Conservation (phyloP, 2,888 invertebrate genomes). For the Pyrrhia umbra region DNA sequence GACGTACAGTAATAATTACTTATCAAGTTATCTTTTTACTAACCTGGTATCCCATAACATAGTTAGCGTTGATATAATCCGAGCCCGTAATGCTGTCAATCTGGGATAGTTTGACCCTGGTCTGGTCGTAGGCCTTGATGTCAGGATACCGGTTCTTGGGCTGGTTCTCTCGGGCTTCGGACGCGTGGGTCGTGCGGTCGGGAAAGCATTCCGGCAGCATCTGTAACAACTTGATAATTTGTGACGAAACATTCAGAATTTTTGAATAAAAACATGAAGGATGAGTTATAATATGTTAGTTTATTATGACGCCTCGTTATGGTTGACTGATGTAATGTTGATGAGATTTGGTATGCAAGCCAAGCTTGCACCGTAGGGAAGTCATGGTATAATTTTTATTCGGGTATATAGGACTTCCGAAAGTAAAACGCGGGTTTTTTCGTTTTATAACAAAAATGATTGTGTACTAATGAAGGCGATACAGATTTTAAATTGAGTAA, state of each 20-base stretch:
- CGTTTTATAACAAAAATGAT: too few species aligned
- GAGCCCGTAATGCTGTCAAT: conserved; percentile 95
- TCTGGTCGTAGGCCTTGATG: conserved; percentile 98
- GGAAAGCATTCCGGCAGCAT: conserved; percentile 96
- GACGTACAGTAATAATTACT: neutral
- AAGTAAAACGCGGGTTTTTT: too few species aligned
- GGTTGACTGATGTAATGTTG: too few species aligned
- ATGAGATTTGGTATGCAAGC: too few species aligned
- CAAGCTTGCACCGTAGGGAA: too few species aligned
- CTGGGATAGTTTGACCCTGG: conserved; percentile 94
- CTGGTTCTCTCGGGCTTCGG: conserved; percentile 96
- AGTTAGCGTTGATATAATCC: conserved; percentile 98
- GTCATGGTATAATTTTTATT: too few species aligned
- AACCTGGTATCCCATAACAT: conserved; percentile 96
- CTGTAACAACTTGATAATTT: conserved; percentile 81
- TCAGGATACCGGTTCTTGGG: conserved; percentile 98
- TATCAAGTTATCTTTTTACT: conserved; percentile 33
- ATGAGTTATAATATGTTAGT: neutral
- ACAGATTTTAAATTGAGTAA: too few species aligned
- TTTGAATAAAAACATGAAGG: neutral
- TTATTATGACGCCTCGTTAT: too few species aligned
- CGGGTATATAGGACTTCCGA: too few species aligned
- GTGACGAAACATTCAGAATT: conserved; percentile 33
- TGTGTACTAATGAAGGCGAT: too few species aligned
- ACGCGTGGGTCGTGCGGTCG: conserved; percentile 96